phyloP scores from a whole-genome alignment of 2,888 invertebrate species.

The Ormia ochracea region DNA sequence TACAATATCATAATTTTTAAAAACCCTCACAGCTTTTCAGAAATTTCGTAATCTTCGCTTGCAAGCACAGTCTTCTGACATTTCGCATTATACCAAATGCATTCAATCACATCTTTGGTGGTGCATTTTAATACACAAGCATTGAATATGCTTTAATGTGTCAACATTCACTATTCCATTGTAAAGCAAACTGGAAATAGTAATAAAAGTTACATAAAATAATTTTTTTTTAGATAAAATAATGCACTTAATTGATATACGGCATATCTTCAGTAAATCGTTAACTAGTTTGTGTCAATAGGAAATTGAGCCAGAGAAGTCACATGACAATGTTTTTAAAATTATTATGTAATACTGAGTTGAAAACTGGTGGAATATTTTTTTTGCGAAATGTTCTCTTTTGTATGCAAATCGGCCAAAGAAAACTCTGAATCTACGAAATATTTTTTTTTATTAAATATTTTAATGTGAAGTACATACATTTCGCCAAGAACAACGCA shows the following conservation, averaged over 20 bases:
- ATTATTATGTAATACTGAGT: neutral
- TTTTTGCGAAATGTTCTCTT: neutral
- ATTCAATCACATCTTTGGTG: too few species aligned
- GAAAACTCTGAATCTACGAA: neutral
- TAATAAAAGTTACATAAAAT: neutral
- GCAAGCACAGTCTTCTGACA: too few species aligned
- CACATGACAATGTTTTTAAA: neutral
- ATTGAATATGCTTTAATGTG: neutral
- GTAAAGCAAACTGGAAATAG: neutral
- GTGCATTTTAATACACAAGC: too few species aligned
- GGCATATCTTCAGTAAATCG: conserved; percentile 6
- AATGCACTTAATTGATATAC: conserved; percentile 21
- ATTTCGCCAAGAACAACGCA: too few species aligned
- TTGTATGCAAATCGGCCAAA: neutral
- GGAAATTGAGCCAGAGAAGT: neutral
- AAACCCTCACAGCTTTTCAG: too few species aligned
- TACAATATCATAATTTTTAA: too few species aligned
- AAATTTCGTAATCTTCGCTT: too few species aligned
- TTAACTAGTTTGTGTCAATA: conserved; percentile 35
- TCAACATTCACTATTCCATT: conserved; percentile 30
- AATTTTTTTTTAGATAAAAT: conserved; percentile 15
- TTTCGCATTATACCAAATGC: too few species aligned
- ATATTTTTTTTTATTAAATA: too few species aligned
- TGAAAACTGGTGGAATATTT: conserved; percentile 1
- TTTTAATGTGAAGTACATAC: too few species aligned